Evolutionary conservation across 1,140 invertebrate genomes (phyloP).

Genomic region (Frieseomelitta varia): DNA sequence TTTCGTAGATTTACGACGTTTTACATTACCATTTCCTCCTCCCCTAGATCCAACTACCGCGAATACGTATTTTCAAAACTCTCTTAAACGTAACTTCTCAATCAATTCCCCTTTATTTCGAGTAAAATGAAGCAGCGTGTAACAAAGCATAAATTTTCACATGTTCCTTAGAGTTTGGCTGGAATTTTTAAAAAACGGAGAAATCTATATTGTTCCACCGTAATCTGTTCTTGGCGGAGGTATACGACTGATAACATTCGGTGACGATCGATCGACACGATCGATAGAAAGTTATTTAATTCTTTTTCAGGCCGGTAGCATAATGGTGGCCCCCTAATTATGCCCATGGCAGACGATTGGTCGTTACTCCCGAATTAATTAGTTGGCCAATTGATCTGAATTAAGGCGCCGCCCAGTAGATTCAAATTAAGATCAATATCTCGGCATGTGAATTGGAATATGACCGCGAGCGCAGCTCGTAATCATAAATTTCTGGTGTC

Average conservation of each 20-base stretch:
- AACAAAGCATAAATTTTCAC: neutral
- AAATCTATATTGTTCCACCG: neutral
- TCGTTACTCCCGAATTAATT: constrained; percentile 62
- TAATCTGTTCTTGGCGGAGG: too few species aligned
- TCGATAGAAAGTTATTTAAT: neutral
- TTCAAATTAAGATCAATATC: constrained; percentile 69
- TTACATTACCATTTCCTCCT: neutral
- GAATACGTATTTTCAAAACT: constrained; percentile 3
- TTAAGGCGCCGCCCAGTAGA: constrained; percentile 56
- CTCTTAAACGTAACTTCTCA: neutral
- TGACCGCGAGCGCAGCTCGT: constrained; percentile 41
- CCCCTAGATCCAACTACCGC: too few species aligned
- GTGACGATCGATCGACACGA: too few species aligned
- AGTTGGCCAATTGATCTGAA: constrained; percentile 61
- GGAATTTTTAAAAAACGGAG: neutral
- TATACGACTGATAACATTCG: too few species aligned
- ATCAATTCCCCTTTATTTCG: neutral
- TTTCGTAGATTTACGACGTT: neutral
- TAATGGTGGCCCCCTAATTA: constrained; percentile 40
- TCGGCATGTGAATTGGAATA: constrained; percentile 56
- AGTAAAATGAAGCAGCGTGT: neutral
- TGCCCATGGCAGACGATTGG: constrained; percentile 48
- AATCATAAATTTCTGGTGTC: constrained; percentile 58
- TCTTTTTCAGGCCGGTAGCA: neutral
- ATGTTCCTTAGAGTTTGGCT: neutral